Conservation (phyloP, 2,888 invertebrate genomes). For the Acleris cristana region DNA sequence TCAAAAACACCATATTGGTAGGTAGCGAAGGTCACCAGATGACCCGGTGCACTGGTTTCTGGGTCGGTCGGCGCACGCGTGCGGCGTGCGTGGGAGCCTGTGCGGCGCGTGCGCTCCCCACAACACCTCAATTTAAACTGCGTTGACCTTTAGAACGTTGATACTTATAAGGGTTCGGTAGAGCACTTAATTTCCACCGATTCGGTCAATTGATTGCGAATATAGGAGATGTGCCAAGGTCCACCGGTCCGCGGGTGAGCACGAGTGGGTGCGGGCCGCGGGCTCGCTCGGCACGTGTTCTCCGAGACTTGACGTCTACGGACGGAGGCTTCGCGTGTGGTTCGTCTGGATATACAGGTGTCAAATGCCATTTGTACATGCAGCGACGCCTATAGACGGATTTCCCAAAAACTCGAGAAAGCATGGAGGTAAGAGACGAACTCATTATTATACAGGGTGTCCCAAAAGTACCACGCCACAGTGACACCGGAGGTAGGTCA, state of each 20-base stretch:
- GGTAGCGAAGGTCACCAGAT: slow-evolving; percentile 2
- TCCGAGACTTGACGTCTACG: neutral
- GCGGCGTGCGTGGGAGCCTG: slow-evolving; percentile 49
- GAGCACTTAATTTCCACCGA: slow-evolving; percentile 34
- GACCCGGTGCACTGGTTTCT: slow-evolving; percentile 1
- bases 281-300: neutral
- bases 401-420: too few species aligned
- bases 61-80: slow-evolving; percentile 48
- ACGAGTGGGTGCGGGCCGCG: neutral
- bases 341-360: too few species aligned
- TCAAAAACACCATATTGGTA: slow-evolving; percentile 13
- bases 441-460: too few species aligned
- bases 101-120: slow-evolving; percentile 50
- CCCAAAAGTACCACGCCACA: too few species aligned
- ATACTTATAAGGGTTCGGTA: slow-evolving; percentile 39
- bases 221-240: slow-evolving; percentile 33
- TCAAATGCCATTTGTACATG: too few species aligned
- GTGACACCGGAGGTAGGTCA: too few species aligned
- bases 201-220: slow-evolving; percentile 28
- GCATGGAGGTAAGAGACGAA: too few species aligned
- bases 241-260: neutral
- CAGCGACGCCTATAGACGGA: too few species aligned
- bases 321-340: too few species aligned
- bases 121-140: slow-evolving; percentile 58
- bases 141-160: slow-evolving; percentile 49